Evolutionary conservation across 2,888 invertebrate species (phyloP), one percentile per base, ranked within the genome.

Genomic region (Hirtodrosophila trivittata): DNA sequence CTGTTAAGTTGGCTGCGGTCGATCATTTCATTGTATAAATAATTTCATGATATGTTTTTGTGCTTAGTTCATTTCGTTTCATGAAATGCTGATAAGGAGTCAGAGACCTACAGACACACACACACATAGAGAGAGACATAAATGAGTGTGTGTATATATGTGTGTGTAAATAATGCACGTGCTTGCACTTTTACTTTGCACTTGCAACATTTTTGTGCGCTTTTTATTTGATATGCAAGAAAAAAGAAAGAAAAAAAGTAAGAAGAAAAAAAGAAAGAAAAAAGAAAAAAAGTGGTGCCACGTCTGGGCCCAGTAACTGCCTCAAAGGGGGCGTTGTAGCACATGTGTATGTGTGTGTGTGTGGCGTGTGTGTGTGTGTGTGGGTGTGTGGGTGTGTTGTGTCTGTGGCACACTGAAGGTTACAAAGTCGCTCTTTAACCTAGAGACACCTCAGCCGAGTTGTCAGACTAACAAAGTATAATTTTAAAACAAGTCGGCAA

Each of bases 111-210:
- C 28, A 28, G 2, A 28, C 25, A 9, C 5, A 28, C 2, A n/a
- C 28, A 66, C 32, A 10, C 14, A 39, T 18, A 13, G 1, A 26
- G 3, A n/a, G 8, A 12, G 12, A 18, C 6, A 9, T 14, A 9
- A 13, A 5, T 38, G 12, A 6, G 9, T 52, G n/a, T 43, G 39
- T 33, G 32, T 38, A 10, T 33, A 12, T 49, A 45, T 62, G 43
- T 57, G 51, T 28, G 38, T 49, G 43, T 64, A 57, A 52, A 56
- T 57, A 51, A 56, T 81, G 57, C 39, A 66, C 51, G 33, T 72
- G 58, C 67, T 63, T 80, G 78, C 77, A 71, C 85, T 81, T 78
- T 85, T 85, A 70, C 77, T 75, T 82, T 77, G 58, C 82, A 77
- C 77, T 81, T 84, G 71, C 71, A 74, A 65, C 82, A 67, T 64